Conservation (phyloP, 2,888 invertebrate genomes). For the Cepaea hortensis region DNA sequence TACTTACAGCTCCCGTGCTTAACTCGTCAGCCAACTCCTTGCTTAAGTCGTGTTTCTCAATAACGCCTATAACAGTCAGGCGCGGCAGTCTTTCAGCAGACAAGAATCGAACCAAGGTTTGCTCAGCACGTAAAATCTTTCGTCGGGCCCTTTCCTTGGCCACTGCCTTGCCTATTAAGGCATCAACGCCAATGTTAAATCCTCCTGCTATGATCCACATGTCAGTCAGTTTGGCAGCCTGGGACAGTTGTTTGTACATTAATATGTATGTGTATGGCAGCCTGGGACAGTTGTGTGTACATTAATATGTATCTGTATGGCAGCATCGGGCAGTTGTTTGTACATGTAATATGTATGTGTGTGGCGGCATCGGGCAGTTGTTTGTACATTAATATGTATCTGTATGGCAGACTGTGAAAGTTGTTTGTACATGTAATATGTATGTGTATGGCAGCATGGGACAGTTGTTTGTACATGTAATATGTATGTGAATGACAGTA, state of each 20-base stretch:
- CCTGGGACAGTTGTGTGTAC: too few species aligned
- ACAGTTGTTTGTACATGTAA: too few species aligned
- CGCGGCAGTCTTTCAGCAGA: constrained; percentile 54
- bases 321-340: too few species aligned
- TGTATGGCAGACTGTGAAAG: too few species aligned
- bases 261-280: background rate
- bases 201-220: constrained; percentile 75
- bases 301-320: too few species aligned
- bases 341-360: too few species aligned
- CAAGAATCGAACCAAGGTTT: constrained; percentile 35
- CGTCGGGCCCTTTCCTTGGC: constrained; percentile 68
- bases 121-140: constrained; percentile 51
- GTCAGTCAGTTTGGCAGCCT: constrained; percentile 74
- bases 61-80: constrained; percentile 70
- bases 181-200: constrained; percentile 70
- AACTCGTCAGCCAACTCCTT: background rate
- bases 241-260: background rate
- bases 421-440: too few species aligned
- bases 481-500: too few species aligned
- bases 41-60: constrained; percentile 48
- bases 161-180: constrained; percentile 74
- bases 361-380: too few species aligned
- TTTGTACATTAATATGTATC: too few species aligned
- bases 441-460: too few species aligned
- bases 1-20: background rate